A percentile compares a stretch with the other conserved stretches of the same genome.
Conservation (phyloP, 2,797 vertebrate species). For the Podarcis siculus region DNA sequence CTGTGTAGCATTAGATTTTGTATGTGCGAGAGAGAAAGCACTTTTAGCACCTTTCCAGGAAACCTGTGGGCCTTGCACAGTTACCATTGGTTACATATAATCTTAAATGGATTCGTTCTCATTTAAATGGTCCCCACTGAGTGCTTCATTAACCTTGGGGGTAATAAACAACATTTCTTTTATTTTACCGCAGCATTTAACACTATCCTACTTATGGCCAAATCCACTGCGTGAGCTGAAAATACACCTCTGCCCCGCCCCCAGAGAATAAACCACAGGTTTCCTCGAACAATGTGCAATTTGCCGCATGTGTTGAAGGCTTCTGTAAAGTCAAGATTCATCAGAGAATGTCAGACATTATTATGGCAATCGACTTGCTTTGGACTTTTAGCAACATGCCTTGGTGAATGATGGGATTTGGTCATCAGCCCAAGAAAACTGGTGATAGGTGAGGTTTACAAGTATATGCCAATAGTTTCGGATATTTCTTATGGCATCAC, state of each 20-base stretch:
- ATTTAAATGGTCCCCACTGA: constrained; percentile 55
- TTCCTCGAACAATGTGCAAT: constrained; percentile 42
- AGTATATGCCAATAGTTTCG: too few relatives aligned
- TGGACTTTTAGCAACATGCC: neutral
- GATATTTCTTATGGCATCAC: neutral
- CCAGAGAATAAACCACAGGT: constrained; percentile 36
- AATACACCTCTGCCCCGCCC: constrained; percentile 58
- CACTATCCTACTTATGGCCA: constrained; percentile 66
- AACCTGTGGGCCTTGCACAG: constrained; percentile 59
- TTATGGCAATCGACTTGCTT: neutral
- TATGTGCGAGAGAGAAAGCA: constrained; percentile 2
- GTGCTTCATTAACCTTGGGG: constrained; percentile 70
- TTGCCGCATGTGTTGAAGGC: neutral
- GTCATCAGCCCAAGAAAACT: neutral
- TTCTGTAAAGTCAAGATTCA: neutral
- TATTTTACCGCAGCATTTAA: constrained; percentile 68
- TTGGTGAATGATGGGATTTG: neutral
- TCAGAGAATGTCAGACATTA: neutral
- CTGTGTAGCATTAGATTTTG: neutral
- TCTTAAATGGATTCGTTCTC: constrained; percentile 63
- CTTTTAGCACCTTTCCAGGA: constrained; percentile 64
- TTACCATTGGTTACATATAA: constrained; percentile 56
- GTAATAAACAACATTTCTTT: constrained; percentile 73
- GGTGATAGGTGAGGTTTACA: too few relatives aligned
- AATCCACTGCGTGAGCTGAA: constrained; percentile 65